Evolutionary conservation across 64 coral and sea anemone genomes (phyloP).

Genomic region (Exaiptasia diaphana): DNA sequence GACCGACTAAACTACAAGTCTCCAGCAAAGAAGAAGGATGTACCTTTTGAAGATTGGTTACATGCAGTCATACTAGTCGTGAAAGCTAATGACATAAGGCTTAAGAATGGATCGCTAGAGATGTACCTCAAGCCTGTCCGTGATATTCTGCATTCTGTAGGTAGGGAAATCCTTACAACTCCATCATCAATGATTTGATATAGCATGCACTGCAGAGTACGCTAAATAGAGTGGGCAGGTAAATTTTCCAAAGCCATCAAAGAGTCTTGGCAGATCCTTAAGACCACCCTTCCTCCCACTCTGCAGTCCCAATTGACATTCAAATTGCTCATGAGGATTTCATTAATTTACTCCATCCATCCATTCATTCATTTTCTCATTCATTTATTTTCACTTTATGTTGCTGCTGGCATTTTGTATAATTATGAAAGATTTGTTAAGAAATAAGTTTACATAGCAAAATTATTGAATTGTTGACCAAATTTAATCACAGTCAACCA

Average conservation of each 20-base stretch:
- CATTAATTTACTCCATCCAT: not conserved
- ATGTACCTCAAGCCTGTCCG: constrained; percentile 60
- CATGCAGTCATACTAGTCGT: constrained; percentile 33
- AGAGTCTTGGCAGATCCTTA: no score
- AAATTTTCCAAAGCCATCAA: not conserved
- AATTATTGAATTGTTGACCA: not conserved
- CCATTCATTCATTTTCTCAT: not conserved
- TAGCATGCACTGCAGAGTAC: not conserved
- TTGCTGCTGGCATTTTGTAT: not conserved
- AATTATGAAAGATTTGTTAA: not conserved
- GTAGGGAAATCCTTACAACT: no score
- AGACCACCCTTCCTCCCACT: no score
- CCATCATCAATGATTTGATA: not conserved
- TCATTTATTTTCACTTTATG: not conserved
- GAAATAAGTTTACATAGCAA: not conserved
- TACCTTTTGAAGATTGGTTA: not conserved
- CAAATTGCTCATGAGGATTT: not conserved
- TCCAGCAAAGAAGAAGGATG: not conserved
- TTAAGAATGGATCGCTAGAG: constrained; percentile 24
- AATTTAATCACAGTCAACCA: not conserved
- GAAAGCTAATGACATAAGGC: constrained; percentile 29
- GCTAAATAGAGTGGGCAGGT: not conserved
- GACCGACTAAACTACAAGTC: not conserved
- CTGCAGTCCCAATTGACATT: not conserved
- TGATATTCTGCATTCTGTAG: constrained; percentile 44